Evolutionary conservation across 2,113 vertebrate genomes (phyloP).

Genomic region (Corvus moneduloides): DNA sequence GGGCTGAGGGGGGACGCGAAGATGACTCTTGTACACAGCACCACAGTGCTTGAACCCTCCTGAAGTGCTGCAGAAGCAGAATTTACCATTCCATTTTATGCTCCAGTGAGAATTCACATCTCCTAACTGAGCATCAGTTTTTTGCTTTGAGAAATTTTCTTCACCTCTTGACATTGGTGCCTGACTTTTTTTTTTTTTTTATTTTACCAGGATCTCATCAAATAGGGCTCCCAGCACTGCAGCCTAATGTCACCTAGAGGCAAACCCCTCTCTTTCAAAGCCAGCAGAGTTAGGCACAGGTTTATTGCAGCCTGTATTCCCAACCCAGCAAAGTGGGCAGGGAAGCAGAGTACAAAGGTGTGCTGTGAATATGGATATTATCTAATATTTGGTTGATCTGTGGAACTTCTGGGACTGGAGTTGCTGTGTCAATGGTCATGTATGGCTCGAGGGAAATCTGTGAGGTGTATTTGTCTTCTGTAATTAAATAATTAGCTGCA

Average conservation of each 20-base stretch:
- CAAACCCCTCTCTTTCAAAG: not conserved
- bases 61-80: not conserved
- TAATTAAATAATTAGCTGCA: not conserved
- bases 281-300: not conserved
- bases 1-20: not conserved
- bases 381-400: not conserved
- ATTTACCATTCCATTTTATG: not conserved
- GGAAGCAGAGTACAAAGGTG: not conserved
- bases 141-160: not conserved
- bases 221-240: not conserved
- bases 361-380: not conserved
- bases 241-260: not conserved
- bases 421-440: not conserved
- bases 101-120: not conserved
- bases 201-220: not conserved
- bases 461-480: not conserved
- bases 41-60: not conserved
- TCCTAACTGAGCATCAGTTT: not conserved
- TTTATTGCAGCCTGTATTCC: not conserved
- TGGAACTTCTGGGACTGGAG: not conserved
- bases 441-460: not conserved
- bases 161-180: not conserved
- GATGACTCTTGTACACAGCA: rapidly evolving
- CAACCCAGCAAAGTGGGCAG: not conserved
- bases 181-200: not conserved